phyloP scores from a whole-genome alignment of 2,113 vertebrate species.

The Otolemur garnettii region DNA sequence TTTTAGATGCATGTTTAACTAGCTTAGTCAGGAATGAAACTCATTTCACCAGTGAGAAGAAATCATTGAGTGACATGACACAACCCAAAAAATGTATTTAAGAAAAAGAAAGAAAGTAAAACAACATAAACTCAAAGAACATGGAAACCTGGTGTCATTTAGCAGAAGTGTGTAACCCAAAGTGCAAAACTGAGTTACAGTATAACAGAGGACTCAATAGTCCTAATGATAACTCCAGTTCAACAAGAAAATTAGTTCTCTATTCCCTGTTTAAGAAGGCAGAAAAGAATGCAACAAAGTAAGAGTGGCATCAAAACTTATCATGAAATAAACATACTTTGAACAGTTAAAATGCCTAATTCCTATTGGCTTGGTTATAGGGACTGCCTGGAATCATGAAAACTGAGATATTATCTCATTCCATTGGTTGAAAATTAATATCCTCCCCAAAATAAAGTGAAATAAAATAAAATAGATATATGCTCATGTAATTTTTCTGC shows the following conservation, averaged over 20 bases:
- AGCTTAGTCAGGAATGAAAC: not conserved
- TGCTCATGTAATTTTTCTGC: not conserved
- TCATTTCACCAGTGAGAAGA: not conserved
- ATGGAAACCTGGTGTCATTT: too few relatives aligned
- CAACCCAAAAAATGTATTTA: not conserved
- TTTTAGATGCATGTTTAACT: slow-evolving; percentile 18
- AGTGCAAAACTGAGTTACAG: too few relatives aligned
- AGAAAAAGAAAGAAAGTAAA: not conserved
- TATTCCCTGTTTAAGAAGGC: not conserved
- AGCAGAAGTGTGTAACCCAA: not conserved
- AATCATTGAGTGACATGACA: not conserved
- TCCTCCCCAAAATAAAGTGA: not conserved
- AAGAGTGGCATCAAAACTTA: not conserved
- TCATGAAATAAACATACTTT: not conserved
- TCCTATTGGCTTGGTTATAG: not conserved
- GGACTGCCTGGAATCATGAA: not conserved
- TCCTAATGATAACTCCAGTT: not conserved
- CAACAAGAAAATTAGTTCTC: not conserved
- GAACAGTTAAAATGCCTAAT: not conserved
- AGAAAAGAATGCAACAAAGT: not conserved
- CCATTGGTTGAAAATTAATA: not conserved
- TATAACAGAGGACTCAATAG: too few relatives aligned
- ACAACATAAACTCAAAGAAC: not conserved
- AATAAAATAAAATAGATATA: not conserved
- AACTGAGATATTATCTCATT: not conserved